These are phyloP conservation scores for Apis laboriosa DNA, from an alignment of 1,140 invertebrate species.

Conservation along the genomic window DNA sequence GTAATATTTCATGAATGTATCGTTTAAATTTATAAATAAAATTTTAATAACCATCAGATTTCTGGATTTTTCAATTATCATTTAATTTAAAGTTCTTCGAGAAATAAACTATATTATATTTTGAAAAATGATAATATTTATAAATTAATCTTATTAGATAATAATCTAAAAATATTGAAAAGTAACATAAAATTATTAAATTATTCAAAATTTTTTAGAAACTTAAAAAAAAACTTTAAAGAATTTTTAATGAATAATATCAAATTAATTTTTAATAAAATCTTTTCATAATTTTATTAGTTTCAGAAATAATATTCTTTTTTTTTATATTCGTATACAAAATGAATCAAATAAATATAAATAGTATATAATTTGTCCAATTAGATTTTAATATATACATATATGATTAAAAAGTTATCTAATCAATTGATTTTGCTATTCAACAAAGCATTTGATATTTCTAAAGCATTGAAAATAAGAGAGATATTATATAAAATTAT, in stretches of 20 bases:
- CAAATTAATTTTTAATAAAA: background rate
- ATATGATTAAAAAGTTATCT: constrained; percentile 7
- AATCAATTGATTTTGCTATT: constrained; percentile 14
- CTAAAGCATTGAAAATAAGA: background rate
- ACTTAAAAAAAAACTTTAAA: too few relatives aligned
- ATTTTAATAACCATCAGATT: background rate
- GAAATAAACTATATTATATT: too few relatives aligned
- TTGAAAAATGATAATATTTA: too few relatives aligned
- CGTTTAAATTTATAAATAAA: background rate
- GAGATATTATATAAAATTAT: constrained; percentile 5
- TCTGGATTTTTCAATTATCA: too few relatives aligned
- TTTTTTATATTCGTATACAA: background rate
- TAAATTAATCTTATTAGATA: too few relatives aligned
- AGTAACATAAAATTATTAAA: too few relatives aligned
- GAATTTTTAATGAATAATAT: background rate
- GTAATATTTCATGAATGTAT: background rate
- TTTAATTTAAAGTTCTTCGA: too few relatives aligned
- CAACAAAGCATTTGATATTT: constrained; percentile 5
- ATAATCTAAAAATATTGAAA: too few relatives aligned
- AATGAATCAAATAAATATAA: background rate
- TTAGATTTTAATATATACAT: background rate
- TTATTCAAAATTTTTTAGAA: too few relatives aligned
- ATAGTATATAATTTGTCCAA: background rate
- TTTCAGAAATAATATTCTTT: background rate
- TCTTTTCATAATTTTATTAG: background rate